A percentile compares a stretch with the other conserved stretches of the same genome.
Conservation (phyloP, 2,113 vertebrate species). For the Solea senegalensis region DNA sequence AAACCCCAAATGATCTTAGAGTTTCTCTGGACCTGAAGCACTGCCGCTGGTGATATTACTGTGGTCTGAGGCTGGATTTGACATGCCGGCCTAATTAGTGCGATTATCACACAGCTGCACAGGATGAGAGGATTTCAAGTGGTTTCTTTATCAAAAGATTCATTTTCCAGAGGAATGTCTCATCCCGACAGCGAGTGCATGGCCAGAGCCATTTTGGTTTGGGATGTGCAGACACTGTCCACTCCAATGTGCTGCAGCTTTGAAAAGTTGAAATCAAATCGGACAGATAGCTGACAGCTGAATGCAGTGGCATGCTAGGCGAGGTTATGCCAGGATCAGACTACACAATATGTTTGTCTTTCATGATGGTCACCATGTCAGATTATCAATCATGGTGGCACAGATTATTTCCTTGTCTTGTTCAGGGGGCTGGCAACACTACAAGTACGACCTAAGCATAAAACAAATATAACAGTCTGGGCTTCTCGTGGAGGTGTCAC, state of each 20-base stretch:
- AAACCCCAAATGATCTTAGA: conserved; percentile 1
- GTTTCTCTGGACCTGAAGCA: not conserved
- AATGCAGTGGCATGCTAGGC: no score
- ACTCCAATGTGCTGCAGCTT: conserved; percentile 20
- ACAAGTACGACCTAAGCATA: no score
- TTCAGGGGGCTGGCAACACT: no score
- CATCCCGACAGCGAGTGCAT: conserved; percentile 87
- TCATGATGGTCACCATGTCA: no score
- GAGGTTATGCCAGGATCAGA: no score
- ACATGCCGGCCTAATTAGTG: conserved; percentile 91
- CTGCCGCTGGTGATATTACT: conserved; percentile 16
- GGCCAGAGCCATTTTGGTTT: conserved; percentile 74
- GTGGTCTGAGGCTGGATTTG: conserved; percentile 62
- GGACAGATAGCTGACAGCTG: not conserved
- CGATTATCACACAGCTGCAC: conserved; percentile 91
- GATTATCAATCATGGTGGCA: no score
- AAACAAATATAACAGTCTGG: no score
- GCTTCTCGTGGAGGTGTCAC: no score
- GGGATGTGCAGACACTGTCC: conserved; percentile 52
- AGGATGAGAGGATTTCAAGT: conserved; percentile 87
- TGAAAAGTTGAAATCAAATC: conserved; percentile 19
- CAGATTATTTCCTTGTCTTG: no score
- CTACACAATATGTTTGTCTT: no score
- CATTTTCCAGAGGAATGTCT: conserved; percentile 86
- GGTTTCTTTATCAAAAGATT: conserved; percentile 90